A percentile compares a stretch with the other conserved stretches of the same genome.
Conservation (phyloP, 2,113 vertebrate species). For the Microtus montanus region DNA sequence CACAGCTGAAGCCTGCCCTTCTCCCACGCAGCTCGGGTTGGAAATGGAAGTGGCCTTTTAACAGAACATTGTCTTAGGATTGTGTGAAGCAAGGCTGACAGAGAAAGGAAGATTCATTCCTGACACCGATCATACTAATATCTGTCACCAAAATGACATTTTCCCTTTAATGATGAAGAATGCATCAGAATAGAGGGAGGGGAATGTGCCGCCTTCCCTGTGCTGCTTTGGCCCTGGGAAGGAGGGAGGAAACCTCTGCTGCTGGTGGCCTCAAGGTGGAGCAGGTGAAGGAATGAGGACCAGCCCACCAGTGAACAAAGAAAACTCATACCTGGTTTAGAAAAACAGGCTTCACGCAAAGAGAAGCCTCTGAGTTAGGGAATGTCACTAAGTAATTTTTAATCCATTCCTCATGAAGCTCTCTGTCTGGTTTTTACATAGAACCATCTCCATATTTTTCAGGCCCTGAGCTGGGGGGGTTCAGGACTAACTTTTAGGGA, state of each 20-base stretch:
- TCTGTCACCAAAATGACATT: conserved; percentile 87
- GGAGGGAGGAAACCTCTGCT: background rate
- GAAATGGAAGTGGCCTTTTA: conserved; percentile 86
- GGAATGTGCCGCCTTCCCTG: conserved; percentile 11
- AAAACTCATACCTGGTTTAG: background rate
- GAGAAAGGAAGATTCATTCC: conserved; percentile 87
- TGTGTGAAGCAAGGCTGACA: conserved; percentile 81
- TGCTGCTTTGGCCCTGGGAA: background rate
- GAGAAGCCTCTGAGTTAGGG: background rate
- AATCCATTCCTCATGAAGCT: background rate
- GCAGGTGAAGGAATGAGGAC: background rate
- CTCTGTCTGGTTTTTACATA: background rate
- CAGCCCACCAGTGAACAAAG: background rate
- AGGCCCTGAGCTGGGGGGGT: background rate
- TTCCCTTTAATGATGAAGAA: conserved; percentile 90
- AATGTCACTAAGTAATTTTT: background rate
- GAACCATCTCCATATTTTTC: background rate
- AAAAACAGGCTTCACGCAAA: conserved; percentile 16
- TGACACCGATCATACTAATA: conserved; percentile 87
- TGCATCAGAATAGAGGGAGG: conserved; percentile 80
- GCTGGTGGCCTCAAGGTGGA: background rate
- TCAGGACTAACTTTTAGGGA: background rate
- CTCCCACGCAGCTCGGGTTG: conserved; percentile 65
- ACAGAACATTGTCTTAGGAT: conserved; percentile 80
- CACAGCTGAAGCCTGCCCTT: conserved; percentile 71